Evolutionary conservation across 1,140 invertebrate genomes (phyloP).

Genomic region (Oryctes rhinoceros): DNA sequence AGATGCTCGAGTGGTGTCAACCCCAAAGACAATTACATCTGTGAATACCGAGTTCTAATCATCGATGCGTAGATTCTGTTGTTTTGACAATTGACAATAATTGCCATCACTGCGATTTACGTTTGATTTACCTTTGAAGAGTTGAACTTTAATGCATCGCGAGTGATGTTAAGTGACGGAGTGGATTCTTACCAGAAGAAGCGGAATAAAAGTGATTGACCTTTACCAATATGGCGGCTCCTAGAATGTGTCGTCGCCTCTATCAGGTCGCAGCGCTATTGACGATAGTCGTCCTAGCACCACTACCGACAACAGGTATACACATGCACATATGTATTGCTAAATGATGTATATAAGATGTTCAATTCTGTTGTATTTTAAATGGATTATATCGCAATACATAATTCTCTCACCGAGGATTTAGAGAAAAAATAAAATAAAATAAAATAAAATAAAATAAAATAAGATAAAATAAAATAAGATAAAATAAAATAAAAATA

Average conservation of each 20-base stretch:
- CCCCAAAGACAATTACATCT: not conserved
- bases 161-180: conserved; percentile 21
- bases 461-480: too few species aligned
- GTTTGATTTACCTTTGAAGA: not conserved
- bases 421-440: too few species aligned
- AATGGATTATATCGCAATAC: too few species aligned
- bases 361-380: too few species aligned
- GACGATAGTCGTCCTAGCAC: not conserved
- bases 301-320: not conserved
- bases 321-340: not conserved
- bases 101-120: not conserved
- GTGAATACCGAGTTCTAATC: not conserved
- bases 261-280: not conserved
- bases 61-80: not conserved
- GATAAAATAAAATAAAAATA: too few species aligned
- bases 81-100: too few species aligned
- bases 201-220: conserved; percentile 31
- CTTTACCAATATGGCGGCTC: conserved; percentile 33
- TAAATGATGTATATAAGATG: too few species aligned
- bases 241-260: not conserved
- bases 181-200: conserved; percentile 21
- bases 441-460: too few species aligned
- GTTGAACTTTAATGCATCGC: conserved; percentile 20
- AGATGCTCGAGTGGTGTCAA: not conserved
- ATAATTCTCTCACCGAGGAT: too few species aligned